A percentile compares a stretch with the other conserved stretches of the same genome.
Conservation (phyloP, 1,140 invertebrate species). For the Leptinotarsa defecta region DNA sequence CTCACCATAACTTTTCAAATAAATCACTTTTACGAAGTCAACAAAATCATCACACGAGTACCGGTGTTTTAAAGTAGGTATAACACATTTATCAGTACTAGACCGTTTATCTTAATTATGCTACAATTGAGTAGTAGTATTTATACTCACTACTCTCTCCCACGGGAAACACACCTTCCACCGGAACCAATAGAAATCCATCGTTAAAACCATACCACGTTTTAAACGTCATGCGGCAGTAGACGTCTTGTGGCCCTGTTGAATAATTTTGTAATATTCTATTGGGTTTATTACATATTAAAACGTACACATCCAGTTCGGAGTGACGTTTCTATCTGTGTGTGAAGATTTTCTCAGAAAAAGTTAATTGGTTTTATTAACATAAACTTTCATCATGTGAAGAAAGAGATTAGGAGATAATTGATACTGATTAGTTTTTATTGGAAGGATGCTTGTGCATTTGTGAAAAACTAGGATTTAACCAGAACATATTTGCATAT, state of each 20-base stretch:
- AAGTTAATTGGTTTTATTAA: background rate
- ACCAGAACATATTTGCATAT: too few species aligned
- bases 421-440: background rate
- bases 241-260: slow-evolving; percentile 6
- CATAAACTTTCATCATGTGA: background rate
- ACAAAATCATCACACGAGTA: too few species aligned
- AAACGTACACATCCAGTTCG: background rate
- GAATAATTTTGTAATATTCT: background rate
- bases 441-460: background rate
- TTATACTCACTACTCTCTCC: background rate
- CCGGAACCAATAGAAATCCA: background rate
- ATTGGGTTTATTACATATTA: background rate
- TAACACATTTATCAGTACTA: background rate
- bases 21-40: too few species aligned
- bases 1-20: too few species aligned
- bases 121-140: background rate
- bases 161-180: background rate
- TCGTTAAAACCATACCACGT: background rate
- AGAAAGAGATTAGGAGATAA: background rate
- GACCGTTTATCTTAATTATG: slow-evolving; percentile 1
- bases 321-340: background rate
- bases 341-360: background rate
- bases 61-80: too few species aligned
- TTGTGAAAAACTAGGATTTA: too few species aligned
- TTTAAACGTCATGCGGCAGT: background rate